Conservation (phyloP, 2,113 vertebrate species). For the Syrrhaptes paradoxus region DNA sequence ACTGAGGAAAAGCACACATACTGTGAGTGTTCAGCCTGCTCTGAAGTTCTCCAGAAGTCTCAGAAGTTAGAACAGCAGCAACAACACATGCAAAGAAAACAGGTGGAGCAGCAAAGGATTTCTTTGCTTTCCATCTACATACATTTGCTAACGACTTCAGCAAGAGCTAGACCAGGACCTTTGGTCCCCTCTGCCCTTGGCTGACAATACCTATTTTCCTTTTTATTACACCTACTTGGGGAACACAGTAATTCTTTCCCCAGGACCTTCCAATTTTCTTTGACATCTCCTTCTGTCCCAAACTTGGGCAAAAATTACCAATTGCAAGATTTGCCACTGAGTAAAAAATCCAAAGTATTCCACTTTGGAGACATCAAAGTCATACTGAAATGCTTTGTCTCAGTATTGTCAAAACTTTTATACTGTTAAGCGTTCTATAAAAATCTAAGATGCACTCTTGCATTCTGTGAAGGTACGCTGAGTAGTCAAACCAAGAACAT, state of each 20-base stretch:
- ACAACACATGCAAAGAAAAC: background rate
- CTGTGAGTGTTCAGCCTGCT: background rate
- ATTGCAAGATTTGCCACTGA: background rate
- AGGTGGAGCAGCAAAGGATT: background rate
- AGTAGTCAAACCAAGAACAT: constrained; percentile 27
- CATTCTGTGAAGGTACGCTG: background rate
- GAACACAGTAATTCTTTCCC: background rate
- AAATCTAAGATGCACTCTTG: background rate
- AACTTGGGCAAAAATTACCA: background rate
- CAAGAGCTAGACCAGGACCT: background rate
- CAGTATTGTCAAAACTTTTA: constrained; percentile 32
- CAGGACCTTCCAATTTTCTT: background rate
- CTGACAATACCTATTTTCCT: background rate
- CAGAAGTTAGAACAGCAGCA: background rate
- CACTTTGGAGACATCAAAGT: constrained; percentile 10
- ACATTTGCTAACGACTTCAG: background rate
- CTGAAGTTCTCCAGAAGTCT: background rate
- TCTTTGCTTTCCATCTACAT: background rate
- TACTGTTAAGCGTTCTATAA: background rate
- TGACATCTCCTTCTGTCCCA: background rate
- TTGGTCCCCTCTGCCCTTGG: background rate
- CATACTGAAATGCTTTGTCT: constrained; percentile 3
- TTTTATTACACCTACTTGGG: background rate
- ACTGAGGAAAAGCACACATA: background rate
- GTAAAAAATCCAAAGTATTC: background rate